A percentile compares a stretch with the other conserved stretches of the same genome.
phyloP scores from a whole-genome alignment of 1,140 invertebrate species.

The Eumeta japonica region DNA sequence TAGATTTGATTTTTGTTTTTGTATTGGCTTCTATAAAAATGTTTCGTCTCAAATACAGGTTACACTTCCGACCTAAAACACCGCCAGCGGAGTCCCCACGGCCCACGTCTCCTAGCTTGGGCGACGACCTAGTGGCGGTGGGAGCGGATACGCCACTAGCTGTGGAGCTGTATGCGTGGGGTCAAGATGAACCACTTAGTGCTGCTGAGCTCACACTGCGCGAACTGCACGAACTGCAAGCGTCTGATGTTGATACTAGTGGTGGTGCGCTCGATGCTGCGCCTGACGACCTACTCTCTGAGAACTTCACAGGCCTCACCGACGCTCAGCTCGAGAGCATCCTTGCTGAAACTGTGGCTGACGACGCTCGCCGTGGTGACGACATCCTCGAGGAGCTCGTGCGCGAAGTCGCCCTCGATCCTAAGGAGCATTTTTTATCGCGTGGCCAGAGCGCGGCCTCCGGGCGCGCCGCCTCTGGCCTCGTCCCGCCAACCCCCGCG shows the following conservation, averaged over 20 bases:
- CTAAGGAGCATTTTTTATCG: conserved; percentile 45
- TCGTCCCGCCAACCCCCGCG: background rate
- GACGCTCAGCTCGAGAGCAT: conserved; percentile 39
- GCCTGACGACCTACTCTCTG: conserved; percentile 24
- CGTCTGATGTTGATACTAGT: conserved; percentile 22
- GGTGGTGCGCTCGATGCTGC: conserved; percentile 20
- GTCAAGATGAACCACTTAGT: conserved; percentile 32
- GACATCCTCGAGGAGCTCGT: conserved; percentile 29
- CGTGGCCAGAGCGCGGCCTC: conserved; percentile 36
- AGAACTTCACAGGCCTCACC: conserved; percentile 32
- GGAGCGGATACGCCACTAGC: conserved; percentile 59
- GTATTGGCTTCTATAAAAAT: no score
- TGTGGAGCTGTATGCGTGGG: conserved; percentile 45
- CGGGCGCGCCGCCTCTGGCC: conserved; percentile 34
- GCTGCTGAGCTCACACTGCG: conserved; percentile 50
- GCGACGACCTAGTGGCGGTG: conserved; percentile 45
- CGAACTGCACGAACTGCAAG: conserved; percentile 35
- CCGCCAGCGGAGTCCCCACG: conserved; percentile 40
- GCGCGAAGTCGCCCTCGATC: conserved; percentile 18
- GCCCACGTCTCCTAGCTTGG: conserved; percentile 22
- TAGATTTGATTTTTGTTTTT: no score
- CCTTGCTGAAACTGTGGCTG: conserved; percentile 32
- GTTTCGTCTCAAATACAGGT: no score
- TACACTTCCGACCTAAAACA: conserved; percentile 77
- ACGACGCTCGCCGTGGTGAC: conserved; percentile 24